Percentiles rank a stretch among this genome's conserved stretches.
Evolutionary conservation across 2,113 vertebrate species (phyloP).

Genomic region (human): DNA sequence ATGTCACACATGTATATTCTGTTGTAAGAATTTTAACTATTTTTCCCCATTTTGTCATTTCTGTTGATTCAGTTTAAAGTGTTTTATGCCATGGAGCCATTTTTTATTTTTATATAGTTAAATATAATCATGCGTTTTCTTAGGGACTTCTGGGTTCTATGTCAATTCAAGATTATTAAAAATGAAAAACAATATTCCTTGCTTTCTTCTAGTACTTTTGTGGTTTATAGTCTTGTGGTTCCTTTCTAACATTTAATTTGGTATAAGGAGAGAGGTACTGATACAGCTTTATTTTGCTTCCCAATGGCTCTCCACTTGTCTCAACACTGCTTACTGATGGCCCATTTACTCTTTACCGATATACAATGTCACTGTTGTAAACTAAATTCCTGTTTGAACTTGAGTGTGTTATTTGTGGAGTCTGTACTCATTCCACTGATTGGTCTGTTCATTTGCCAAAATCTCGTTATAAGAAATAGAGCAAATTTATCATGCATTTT

Average conservation of each 20-base stretch:
- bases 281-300: neutral
- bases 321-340: neutral
- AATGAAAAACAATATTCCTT: neutral
- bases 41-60: neutral
- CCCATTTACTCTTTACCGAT: neutral
- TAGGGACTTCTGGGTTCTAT: neutral
- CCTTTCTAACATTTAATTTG: neutral
- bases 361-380: neutral
- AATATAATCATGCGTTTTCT: neutral
- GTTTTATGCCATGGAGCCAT: neutral
- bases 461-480: neutral
- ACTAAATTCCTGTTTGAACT: neutral
- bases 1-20: neutral
- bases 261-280: neutral
- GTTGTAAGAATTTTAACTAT: neutral
- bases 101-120: constrained; percentile 7
- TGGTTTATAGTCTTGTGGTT: neutral
- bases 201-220: constrained; percentile 19
- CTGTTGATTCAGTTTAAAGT: neutral
- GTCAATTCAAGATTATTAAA: neutral
- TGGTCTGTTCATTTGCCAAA: neutral
- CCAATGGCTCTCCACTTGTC: neutral
- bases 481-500: neutral
- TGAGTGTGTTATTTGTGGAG: neutral
- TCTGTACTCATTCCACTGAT: neutral